Evolutionary conservation across 2,113 vertebrate genomes (phyloP), one percentile per base, ranked within the genome.

Genomic region (Petaurus breviceps): DNA sequence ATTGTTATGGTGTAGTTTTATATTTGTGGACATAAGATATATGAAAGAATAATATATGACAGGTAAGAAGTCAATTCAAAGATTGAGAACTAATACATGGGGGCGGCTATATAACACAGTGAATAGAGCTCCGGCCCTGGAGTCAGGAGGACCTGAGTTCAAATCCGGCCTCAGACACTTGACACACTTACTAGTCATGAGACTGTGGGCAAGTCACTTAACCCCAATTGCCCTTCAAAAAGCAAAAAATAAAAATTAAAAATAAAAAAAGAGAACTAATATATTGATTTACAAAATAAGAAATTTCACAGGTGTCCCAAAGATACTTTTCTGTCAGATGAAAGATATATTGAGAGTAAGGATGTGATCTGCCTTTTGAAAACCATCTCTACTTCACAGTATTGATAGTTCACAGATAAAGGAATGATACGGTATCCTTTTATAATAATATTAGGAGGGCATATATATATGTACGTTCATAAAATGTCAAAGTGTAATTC

Each of bases 391-490:
- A 43, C 90, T 57, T 92, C 49, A 92, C 53, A 96, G 1, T 91
- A 94, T 94, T 97, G 97, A 68, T n/a, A 91, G 25, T 94, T 90
- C 94, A 94, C 26, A 90, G 24, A 95, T 90, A 55, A 98, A 96
- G 16, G 92, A 31, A 90, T 37, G n/a, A 61, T 89, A 57, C 9
- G 12, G 23, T 93, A 1, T 46, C 8, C 93, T 95, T 0, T 95
- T 93, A 93, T 97, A 97, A 96, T 94, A 77, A 95, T 96, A 97
- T 97, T 95, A 98, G 89, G 57, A 31, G 57, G 31, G 28, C 25
- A 25, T 37, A 68, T 47, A 61, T 93, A 96, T 51, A 55, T 94
- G 7, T 92, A 94, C 26, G 8, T 94, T 90, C 97, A 91, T 94
- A 57, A 93, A 98, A 93, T 23, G 1, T 96, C 92, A 97, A 95